These are phyloP conservation scores for Eutrigla gurnardus DNA, from an alignment of 2,797 vertebrate genomes.

Conservation along the genomic window DNA sequence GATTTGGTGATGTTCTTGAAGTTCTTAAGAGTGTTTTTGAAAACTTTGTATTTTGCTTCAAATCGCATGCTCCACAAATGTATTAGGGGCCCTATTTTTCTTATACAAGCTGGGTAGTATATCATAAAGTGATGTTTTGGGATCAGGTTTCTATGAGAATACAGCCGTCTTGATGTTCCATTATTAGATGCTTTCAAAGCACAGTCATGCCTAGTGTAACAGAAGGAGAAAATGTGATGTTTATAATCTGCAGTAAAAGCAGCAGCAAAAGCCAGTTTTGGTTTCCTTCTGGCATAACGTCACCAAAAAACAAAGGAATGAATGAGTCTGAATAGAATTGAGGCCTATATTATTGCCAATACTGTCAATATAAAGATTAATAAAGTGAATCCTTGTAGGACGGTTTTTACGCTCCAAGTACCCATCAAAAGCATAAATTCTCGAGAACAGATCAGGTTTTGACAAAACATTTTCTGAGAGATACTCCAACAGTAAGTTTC, in stretches of 20 bases:
- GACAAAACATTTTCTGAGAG: conserved; percentile 27
- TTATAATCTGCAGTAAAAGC: conserved; percentile 38
- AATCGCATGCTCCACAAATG: conserved; percentile 55
- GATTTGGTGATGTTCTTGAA: conserved; percentile 27
- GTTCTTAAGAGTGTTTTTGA: conserved; percentile 40
- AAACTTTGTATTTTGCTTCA: conserved; percentile 38
- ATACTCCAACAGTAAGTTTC: too few species aligned
- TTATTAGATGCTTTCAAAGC: too few species aligned
- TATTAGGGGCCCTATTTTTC: conserved; percentile 45
- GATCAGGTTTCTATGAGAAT: too few species aligned
- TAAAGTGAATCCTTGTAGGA: conserved; percentile 20
- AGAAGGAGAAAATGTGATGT: conserved; percentile 17
- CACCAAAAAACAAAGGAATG: conserved; percentile 31
- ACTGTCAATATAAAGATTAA: not conserved
- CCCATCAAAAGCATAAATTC: conserved; percentile 44
- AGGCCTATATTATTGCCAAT: not conserved
- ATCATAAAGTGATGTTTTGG: too few species aligned
- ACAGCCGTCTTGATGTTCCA: too few species aligned
- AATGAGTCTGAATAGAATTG: not conserved
- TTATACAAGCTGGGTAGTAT: not conserved
- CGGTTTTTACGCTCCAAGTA: conserved; percentile 13
- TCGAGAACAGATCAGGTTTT: conserved; percentile 4
- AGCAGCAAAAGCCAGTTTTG: conserved; percentile 30
- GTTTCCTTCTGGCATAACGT: conserved; percentile 43
- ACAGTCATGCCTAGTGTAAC: too few species aligned